These are phyloP conservation scores for Clanis bilineata DNA, from an alignment of 2,888 invertebrate genomes.

Conservation along the genomic window DNA sequence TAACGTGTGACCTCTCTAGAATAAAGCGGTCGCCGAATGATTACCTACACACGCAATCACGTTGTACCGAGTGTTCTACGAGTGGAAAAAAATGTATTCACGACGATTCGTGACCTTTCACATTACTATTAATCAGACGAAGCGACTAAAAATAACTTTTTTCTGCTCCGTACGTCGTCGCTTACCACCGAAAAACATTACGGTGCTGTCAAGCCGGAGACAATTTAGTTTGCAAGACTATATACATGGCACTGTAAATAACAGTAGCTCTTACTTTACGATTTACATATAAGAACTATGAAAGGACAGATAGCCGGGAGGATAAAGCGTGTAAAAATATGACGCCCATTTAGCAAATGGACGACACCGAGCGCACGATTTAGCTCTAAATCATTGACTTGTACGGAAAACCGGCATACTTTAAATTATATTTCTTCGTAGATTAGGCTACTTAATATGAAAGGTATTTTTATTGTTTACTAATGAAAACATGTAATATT, in stretches of 20 bases:
- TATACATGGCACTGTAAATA: too few relatives aligned
- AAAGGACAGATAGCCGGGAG: background rate
- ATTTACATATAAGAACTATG: background rate
- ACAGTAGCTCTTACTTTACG: background rate
- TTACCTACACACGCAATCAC: constrained; percentile 53
- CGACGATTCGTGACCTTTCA: background rate
- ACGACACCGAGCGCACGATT: background rate
- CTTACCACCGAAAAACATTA: background rate
- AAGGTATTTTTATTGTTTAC: background rate
- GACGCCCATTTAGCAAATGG: background rate
- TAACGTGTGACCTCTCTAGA: constrained; percentile 73
- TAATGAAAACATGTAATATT: too few relatives aligned
- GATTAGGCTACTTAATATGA: background rate
- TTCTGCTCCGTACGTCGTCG: background rate
- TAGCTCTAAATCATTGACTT: background rate
- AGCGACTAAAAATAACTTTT: background rate
- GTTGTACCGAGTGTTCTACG: constrained; percentile 28
- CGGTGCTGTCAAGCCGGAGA: background rate
- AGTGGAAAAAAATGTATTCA: constrained; percentile 15
- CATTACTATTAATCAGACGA: background rate
- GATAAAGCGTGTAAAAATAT: too few relatives aligned
- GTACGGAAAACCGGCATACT: background rate
- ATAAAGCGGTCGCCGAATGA: constrained; percentile 63
- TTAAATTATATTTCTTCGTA: background rate
- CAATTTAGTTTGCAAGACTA: too few relatives aligned